Evolutionary conservation across 2,888 invertebrate genomes (phyloP).

Genomic region (Cybosia mesomella): DNA sequence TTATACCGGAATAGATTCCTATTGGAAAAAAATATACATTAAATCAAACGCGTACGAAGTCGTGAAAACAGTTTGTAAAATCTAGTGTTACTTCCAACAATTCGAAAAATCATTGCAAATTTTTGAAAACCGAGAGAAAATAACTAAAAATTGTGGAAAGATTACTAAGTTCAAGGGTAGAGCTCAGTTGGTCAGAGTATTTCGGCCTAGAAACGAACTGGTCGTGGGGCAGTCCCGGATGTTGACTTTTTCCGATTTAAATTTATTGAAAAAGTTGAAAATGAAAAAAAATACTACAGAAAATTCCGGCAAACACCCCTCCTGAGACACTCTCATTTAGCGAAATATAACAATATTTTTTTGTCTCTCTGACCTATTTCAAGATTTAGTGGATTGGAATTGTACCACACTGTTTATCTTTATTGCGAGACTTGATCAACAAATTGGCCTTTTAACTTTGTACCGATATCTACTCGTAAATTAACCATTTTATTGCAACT

Average conservation of each 20-base stretch:
- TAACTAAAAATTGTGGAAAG: neutral
- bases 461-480: slow-evolving; percentile 25
- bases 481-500: slow-evolving; percentile 32
- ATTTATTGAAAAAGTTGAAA: too few species aligned
- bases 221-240: too few species aligned
- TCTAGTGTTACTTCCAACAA: too few species aligned
- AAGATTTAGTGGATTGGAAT: neutral
- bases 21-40: too few species aligned
- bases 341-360: neutral
- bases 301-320: neutral
- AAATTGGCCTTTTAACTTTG: neutral
- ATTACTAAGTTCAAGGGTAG: too few species aligned
- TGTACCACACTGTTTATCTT: neutral
- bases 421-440: slow-evolving; percentile 6
- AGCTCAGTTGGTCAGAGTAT: too few species aligned
- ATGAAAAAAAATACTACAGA: neutral
- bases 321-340: neutral
- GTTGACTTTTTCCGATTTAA: too few species aligned
- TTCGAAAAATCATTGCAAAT: neutral
- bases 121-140: too few species aligned
- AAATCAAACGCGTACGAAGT: too few species aligned
- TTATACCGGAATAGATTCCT: too few species aligned
- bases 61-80: too few species aligned
- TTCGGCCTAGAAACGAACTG: too few species aligned
- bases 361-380: neutral